These are phyloP conservation scores for Strigamia maritima DNA, from an alignment of 2,888 invertebrate genomes.

Conservation along the genomic window DNA sequence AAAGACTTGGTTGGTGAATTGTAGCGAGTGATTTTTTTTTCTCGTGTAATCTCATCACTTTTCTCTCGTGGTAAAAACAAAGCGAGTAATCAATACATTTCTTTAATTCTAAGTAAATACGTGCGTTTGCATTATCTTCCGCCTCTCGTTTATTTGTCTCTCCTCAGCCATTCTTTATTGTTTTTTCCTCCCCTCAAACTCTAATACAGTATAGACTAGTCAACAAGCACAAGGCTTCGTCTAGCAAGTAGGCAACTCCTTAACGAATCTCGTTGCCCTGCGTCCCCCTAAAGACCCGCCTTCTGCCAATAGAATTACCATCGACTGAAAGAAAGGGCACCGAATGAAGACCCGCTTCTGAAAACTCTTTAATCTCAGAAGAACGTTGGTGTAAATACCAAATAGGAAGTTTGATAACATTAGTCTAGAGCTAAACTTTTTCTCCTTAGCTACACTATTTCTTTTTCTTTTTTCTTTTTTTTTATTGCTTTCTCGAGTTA, in stretches of 20 bases:
- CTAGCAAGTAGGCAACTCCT: neutral
- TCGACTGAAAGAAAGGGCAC: slow-evolving; percentile 3
- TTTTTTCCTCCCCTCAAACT: neutral
- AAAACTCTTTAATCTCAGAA: slow-evolving; percentile 1
- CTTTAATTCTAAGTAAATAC: neutral
- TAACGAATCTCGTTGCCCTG: slow-evolving; percentile 7
- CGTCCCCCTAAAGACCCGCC: slow-evolving; percentile 11
- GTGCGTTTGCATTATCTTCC: neutral
- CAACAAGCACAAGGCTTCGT: neutral
- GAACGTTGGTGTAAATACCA: neutral
- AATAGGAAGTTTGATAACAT: neutral
- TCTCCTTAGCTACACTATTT: neutral
- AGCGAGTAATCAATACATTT: slow-evolving; percentile 1
- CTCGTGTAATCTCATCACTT: neutral
- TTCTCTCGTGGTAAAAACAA: neutral
- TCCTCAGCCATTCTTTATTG: neutral
- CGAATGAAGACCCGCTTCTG: neutral
- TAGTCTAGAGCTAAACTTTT: neutral
- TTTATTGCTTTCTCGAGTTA: neutral
- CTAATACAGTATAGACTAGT: neutral
- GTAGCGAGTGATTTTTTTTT: neutral
- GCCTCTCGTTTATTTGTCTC: neutral
- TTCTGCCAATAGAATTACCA: slow-evolving; percentile 23
- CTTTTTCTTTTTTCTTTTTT: neutral
- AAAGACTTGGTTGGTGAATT: neutral